These are phyloP conservation scores for Sarotherodon lohbergeri DNA, from an alignment of 2,113 vertebrate genomes.

Conservation along the genomic window DNA sequence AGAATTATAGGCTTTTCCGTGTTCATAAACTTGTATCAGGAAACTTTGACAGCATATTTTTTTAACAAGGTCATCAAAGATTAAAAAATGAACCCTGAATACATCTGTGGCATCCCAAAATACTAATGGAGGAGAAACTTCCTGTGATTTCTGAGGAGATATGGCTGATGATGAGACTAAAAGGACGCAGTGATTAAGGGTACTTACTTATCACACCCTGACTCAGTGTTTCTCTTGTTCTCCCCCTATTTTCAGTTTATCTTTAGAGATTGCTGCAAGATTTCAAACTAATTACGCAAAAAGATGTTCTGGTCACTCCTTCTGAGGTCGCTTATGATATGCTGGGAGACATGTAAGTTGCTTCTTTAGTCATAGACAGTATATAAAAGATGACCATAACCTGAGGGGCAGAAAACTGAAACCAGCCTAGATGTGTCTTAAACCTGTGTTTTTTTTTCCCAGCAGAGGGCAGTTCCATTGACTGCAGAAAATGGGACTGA, in stretches of 20 bases:
- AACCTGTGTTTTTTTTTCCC: background rate
- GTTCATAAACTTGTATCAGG: background rate
- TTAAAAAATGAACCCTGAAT: background rate
- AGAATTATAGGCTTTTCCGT: background rate
- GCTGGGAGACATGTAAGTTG: background rate
- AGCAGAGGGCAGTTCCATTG: background rate
- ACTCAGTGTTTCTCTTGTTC: background rate
- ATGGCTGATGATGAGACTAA: background rate
- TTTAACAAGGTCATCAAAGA: background rate
- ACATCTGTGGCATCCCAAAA: background rate
- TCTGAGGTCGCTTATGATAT: background rate
- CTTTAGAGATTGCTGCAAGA: constrained; percentile 58
- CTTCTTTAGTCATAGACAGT: background rate
- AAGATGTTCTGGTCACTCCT: constrained; percentile 46
- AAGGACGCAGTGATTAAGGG: constrained; percentile 2
- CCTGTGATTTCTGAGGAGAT: background rate
- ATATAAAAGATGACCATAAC: background rate
- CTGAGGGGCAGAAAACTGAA: background rate
- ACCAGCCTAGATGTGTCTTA: background rate
- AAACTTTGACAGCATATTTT: background rate
- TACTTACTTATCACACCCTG: background rate
- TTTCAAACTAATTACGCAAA: constrained; percentile 69
- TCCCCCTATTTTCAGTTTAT: background rate
- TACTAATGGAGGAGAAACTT: background rate
- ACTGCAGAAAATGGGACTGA: background rate